Conservation (phyloP, 2,113 vertebrate species). For the Polypterus senegalus region DNA sequence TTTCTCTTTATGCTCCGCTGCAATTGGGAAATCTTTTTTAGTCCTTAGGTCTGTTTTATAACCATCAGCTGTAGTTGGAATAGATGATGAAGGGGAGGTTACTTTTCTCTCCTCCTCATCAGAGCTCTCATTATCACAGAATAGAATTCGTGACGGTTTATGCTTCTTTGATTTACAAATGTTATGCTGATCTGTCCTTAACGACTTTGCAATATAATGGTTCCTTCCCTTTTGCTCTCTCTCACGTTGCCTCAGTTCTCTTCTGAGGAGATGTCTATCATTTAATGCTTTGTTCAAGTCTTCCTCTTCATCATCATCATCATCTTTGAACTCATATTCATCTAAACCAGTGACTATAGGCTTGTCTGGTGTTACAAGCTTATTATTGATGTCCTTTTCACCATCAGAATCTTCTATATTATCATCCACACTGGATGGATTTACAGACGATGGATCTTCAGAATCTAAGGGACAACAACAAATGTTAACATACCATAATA, state of each 20-base stretch:
- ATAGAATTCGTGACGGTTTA: constrained; percentile 65
- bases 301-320: constrained; percentile 64
- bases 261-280: constrained; percentile 74
- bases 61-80: constrained; percentile 49
- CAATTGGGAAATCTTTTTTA: constrained; percentile 67
- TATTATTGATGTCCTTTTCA: constrained; percentile 79
- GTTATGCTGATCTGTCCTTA: constrained; percentile 61
- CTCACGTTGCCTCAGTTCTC: constrained; percentile 72
- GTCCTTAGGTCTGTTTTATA: constrained; percentile 59
- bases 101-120: constrained; percentile 76
- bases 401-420: constrained; percentile 81
- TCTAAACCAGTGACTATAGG: constrained; percentile 69
- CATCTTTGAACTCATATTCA: constrained; percentile 96
- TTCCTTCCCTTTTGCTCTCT: constrained; percentile 69
- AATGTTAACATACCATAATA: constrained; percentile 2
- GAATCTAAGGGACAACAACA: constrained; percentile 63
- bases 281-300: constrained; percentile 80
- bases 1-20: constrained; percentile 78
- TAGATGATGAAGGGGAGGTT: constrained; percentile 54
- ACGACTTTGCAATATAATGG: constrained; percentile 65
- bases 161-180: constrained; percentile 76
- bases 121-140: constrained; percentile 88
- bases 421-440: constrained; percentile 87
- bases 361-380: constrained; percentile 56
- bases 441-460: constrained; percentile 81